Evolutionary conservation across 2,113 vertebrate species (phyloP).

Genomic region (Procapra przewalskii): DNA sequence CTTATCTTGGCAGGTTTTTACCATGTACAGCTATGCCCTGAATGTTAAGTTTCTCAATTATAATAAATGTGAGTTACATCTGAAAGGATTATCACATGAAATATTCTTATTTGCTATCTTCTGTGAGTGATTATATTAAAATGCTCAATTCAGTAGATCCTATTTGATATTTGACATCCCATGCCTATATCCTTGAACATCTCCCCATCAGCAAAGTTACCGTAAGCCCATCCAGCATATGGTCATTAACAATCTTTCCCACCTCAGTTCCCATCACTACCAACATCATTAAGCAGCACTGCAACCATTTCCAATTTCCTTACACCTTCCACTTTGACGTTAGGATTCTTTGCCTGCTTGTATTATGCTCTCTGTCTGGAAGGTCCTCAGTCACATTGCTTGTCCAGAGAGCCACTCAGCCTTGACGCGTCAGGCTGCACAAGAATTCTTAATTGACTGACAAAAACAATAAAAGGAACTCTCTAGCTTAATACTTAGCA

Average conservation of each 20-base stretch:
- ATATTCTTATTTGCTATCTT: background rate
- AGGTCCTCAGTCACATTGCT: background rate
- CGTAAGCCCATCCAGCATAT: background rate
- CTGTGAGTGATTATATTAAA: background rate
- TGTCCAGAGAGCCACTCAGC: background rate
- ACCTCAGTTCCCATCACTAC: background rate
- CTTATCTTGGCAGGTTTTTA: conserved; percentile 1
- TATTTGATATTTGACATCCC: background rate
- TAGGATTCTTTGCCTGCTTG: background rate
- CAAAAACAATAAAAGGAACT: background rate
- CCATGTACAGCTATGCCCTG: background rate
- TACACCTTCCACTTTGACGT: background rate
- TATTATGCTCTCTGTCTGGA: background rate
- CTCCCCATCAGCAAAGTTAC: background rate
- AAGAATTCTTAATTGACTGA: conserved; percentile 19
- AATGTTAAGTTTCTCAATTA: conserved; percentile 26
- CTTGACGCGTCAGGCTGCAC: background rate
- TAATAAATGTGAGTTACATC: background rate
- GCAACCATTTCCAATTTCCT: background rate
- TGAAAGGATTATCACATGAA: background rate
- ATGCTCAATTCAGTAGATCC: background rate
- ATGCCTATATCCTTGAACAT: background rate
- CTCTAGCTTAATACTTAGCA: background rate
- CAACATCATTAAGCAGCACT: background rate
- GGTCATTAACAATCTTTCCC: background rate